Evolutionary conservation across 2,888 invertebrate species (phyloP).

Genomic region (Thymelicus sylvestris): DNA sequence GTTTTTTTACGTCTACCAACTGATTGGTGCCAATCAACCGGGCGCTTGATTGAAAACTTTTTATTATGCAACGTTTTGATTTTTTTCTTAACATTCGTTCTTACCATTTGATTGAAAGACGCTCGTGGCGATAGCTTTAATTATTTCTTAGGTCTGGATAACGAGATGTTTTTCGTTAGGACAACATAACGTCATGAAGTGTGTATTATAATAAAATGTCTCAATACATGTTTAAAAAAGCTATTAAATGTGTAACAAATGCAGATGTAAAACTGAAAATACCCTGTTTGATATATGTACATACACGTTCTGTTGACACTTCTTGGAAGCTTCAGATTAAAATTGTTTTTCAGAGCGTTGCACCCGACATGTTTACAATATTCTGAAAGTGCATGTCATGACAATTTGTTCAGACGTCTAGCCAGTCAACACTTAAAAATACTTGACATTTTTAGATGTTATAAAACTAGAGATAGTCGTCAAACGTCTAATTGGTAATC

Average conservation of each 20-base stretch:
- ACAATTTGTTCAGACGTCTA: background rate
- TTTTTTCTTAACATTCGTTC: constrained; percentile 17
- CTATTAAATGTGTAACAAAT: background rate
- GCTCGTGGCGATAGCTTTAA: constrained; percentile 17
- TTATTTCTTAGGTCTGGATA: constrained; percentile 4
- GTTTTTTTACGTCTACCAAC: constrained; percentile 27
- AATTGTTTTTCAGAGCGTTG: constrained; percentile 1
- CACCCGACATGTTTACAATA: background rate
- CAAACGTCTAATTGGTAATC: background rate
- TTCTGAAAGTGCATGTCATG: background rate
- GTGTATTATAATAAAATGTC: no score
- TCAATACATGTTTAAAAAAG: background rate
- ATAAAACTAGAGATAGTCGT: background rate
- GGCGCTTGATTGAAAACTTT: constrained; percentile 33
- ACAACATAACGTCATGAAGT: background rate
- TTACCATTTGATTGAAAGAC: constrained; percentile 25
- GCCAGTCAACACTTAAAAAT: background rate
- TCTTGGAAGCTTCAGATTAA: background rate
- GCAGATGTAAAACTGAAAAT: background rate
- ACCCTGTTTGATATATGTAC: no score
- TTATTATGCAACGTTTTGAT: constrained; percentile 31
- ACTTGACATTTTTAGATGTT: background rate
- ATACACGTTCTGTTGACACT: background rate
- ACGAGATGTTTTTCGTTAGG: background rate
- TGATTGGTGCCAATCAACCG: constrained; percentile 34